Evolutionary conservation across 92 coral and sea anemone species (phyloP).

Genomic region (Phenganax subtilis): DNA sequence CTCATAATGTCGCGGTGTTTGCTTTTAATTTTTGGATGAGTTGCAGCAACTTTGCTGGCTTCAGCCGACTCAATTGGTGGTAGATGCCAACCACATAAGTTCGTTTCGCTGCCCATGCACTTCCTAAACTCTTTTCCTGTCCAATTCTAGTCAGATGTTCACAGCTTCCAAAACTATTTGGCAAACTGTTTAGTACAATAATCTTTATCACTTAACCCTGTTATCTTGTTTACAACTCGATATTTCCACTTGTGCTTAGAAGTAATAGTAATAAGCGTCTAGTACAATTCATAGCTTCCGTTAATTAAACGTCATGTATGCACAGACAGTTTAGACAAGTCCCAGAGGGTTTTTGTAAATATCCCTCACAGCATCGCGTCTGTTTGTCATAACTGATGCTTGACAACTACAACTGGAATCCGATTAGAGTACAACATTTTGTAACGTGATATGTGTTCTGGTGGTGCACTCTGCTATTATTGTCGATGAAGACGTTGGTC

Average conservation of each 20-base stretch:
- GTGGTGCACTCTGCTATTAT: not conserved
- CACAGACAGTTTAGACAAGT: not conserved
- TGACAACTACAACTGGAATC: not conserved
- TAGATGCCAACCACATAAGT: constrained; percentile 26
- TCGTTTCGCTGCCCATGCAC: constrained; percentile 11
- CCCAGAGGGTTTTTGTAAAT: not conserved
- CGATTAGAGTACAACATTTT: not conserved
- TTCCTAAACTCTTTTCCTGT: not conserved
- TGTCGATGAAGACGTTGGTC: too few species aligned
- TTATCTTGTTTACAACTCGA: constrained; percentile 6
- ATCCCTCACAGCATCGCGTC: constrained; percentile 11
- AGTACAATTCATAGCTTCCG: not conserved
- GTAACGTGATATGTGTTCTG: not conserved
- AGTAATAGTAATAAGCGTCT: not conserved
- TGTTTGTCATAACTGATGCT: not conserved
- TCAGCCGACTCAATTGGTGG: constrained; percentile 4
- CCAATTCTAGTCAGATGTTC: too few species aligned
- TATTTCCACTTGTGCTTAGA: not conserved
- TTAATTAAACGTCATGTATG: not conserved
- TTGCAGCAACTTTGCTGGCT: not conserved
- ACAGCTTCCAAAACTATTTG: too few species aligned
- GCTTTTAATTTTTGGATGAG: constrained; percentile 1
- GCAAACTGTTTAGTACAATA: too few species aligned
- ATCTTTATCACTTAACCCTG: not conserved
- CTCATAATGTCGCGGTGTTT: constrained; percentile 9